These are phyloP conservation scores for Eupithecia vulgata DNA, from an alignment of 2,888 invertebrate genomes.

Conservation along the genomic window DNA sequence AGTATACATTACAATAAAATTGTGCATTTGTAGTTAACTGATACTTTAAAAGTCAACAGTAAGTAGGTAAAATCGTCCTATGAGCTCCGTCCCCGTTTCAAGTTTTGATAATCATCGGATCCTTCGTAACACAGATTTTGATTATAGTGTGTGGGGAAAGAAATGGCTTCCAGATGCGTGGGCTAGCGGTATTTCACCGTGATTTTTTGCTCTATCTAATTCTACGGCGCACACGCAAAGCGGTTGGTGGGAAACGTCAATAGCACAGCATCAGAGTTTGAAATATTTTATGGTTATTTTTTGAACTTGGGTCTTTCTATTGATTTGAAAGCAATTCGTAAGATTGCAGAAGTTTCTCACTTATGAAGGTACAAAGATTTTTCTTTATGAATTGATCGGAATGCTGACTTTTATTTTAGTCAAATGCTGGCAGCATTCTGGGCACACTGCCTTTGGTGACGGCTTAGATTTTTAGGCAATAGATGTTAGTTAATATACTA, in stretches of 20 bases:
- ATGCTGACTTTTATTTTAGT: no score
- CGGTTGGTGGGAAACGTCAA: slow-evolving; percentile 55
- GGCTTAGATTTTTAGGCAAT: no score
- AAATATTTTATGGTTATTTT: not conserved
- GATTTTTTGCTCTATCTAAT: slow-evolving; percentile 68
- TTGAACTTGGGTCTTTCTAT: not conserved
- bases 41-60: not conserved
- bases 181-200: slow-evolving; percentile 75
- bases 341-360: no score
- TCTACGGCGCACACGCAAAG: slow-evolving; percentile 53
- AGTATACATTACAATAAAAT: no score
- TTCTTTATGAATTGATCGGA: no score
- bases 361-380: no score
- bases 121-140: slow-evolving; percentile 7
- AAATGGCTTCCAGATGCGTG: slow-evolving; percentile 79
- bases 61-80: not conserved
- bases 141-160: slow-evolving; percentile 34
- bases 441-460: no score
- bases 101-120: not conserved
- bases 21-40: no score
- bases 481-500: no score
- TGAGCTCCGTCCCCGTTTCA: not conserved
- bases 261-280: slow-evolving; percentile 13
- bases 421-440: no score
- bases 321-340: no score